Base-by-base conservation (phyloP, 1,140 invertebrate species). In the Leucophenga varia region DNA sequence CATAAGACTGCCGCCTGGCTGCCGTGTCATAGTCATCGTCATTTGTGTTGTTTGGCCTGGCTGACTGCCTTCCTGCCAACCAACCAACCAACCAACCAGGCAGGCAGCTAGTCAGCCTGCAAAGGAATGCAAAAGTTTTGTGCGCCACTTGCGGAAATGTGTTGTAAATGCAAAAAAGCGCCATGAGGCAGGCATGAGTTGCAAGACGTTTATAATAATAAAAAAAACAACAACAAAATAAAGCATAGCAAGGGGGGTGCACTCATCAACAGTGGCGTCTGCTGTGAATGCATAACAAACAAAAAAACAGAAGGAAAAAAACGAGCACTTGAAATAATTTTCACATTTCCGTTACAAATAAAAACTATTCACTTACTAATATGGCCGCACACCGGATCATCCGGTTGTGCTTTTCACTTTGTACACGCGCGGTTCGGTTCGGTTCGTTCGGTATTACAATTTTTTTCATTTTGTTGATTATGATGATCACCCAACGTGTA, bases 301-400 rank as follows among this genome's bases (percentile, higher is more conserved):
- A 49, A 36, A 25, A 32, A 13, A 30, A 28, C 14, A 39, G 20
- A 9, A 44, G 25, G n/a, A 37, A 1, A 7, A 25, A 36, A 59
- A 56, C 55, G 43, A n/a, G n/a, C n/a, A n/a, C 59, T 53, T 51
- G 57, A 55, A 65, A 65, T 67, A 67, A 61, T 67, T 61, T 59
- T 28, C 63, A 65, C 63, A 65, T 65, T 65, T 65, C 63, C 63
- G 63, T 67, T 57, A 59, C 63, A 65, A 65, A 65, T 65, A 65
- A 65, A 65, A 65, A 65, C 55, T 57, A 67, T 65, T 65, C 63
- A 65, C 63, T 65, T 65, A 56, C 63, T 65, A 65, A 65, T 65
- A 65, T 61, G 63, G 55, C 61, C 58, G 54, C 61, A 64, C 41
- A 37, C 22, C 36, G 43, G 55, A 56, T 67, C 59, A 61, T 65